Conservation (phyloP, 2,888 invertebrate genomes). For the Xylota sylvarum region DNA sequence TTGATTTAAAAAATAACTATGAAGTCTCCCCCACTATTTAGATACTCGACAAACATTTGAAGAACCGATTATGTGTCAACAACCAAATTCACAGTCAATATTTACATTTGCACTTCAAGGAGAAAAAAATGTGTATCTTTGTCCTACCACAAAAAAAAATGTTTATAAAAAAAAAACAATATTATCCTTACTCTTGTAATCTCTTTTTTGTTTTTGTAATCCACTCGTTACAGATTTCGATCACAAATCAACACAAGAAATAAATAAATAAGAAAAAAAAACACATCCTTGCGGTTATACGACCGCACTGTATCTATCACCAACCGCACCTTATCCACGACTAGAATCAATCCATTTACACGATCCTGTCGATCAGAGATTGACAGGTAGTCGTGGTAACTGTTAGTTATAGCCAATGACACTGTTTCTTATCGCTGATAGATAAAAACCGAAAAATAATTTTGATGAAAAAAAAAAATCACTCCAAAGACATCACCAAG, state of each 20-base stretch:
- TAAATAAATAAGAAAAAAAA: constrained; percentile 9
- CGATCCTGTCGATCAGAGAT: constrained; percentile 75
- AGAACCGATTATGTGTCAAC: constrained; percentile 8
- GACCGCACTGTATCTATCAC: constrained; percentile 66
- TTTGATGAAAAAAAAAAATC: constrained; percentile 42
- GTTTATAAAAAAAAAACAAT: constrained; percentile 14
- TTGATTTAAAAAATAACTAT: background rate
- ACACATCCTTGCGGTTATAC: constrained; percentile 56
- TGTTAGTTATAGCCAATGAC: constrained; percentile 68
- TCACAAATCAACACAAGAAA: constrained; percentile 27
- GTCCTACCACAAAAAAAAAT: background rate
- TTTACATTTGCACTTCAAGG: constrained; percentile 39
- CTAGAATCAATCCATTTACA: constrained; percentile 75
- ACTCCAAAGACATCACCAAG: constrained; percentile 56
- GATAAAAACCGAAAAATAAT: constrained; percentile 59
- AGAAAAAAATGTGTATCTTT: background rate
- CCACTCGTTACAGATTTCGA: constrained; percentile 51
- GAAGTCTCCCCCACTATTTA: background rate
- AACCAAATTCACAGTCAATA: constrained; percentile 27
- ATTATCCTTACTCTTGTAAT: constrained; percentile 56
- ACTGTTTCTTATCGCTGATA: constrained; percentile 63
- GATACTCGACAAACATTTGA: constrained; percentile 17
- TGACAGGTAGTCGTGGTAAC: constrained; percentile 75
- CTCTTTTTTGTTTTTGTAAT: constrained; percentile 48
- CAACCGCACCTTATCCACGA: constrained; percentile 75